Evolutionary conservation across 2,797 vertebrate genomes (phyloP).

Genomic region (Macropus fuliginosus): DNA sequence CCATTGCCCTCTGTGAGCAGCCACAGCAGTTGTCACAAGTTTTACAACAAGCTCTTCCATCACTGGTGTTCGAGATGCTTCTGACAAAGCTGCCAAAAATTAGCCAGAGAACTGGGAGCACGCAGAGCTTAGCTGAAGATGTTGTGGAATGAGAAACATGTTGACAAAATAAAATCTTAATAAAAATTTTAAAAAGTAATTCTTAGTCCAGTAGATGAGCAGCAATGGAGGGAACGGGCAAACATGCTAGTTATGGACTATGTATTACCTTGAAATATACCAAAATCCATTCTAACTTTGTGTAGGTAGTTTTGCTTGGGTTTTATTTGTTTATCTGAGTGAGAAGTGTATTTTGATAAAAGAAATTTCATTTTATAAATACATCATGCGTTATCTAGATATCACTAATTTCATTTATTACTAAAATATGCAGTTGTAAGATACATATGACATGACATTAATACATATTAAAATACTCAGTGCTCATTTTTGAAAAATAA

Average conservation of each 20-base stretch:
- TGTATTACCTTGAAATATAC: slow-evolving; percentile 83
- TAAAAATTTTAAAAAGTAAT: slow-evolving; percentile 69
- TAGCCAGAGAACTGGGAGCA: slow-evolving; percentile 90
- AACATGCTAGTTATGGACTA: slow-evolving; percentile 80
- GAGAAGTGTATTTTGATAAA: slow-evolving; percentile 88
- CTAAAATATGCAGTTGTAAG: slow-evolving; percentile 79
- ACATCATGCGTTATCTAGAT: slow-evolving; percentile 84
- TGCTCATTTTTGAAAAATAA: slow-evolving; percentile 82
- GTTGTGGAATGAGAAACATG: slow-evolving; percentile 90
- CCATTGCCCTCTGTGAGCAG: too few species aligned
- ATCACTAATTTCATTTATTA: slow-evolving; percentile 82
- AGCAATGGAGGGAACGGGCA: slow-evolving; percentile 81
- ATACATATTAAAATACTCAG: slow-evolving; percentile 68
- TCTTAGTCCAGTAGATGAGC: slow-evolving; percentile 84
- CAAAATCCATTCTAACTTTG: slow-evolving; percentile 69
- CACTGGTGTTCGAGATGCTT: too few species aligned
- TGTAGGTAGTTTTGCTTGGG: slow-evolving; percentile 82
- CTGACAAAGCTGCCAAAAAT: too few species aligned
- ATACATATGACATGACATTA: slow-evolving; percentile 79
- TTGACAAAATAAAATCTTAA: slow-evolving; percentile 70
- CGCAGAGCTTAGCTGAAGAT: slow-evolving; percentile 93
- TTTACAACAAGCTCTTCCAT: too few species aligned
- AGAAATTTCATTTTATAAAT: slow-evolving; percentile 87
- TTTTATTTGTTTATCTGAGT: slow-evolving; percentile 89
- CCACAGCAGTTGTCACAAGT: too few species aligned